Evolutionary conservation across 2,113 vertebrate species (phyloP).

Genomic region (Phaethon lepturus): DNA sequence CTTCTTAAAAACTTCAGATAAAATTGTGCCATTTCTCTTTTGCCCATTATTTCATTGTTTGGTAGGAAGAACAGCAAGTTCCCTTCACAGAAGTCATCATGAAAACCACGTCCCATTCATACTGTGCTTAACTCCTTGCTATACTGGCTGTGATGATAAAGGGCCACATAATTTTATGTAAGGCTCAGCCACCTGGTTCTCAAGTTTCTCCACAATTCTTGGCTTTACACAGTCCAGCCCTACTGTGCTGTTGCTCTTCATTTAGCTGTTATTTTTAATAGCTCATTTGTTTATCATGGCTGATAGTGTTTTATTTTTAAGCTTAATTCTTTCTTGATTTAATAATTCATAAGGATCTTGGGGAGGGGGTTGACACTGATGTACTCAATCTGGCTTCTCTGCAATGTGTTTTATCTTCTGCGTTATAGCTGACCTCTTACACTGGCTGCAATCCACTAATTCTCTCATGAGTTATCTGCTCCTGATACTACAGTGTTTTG

Average conservation of each 20-base stretch:
- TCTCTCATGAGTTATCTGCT: background rate
- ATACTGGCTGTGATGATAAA: background rate
- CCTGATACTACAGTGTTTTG: background rate
- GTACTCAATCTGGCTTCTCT: background rate
- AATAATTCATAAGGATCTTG: background rate
- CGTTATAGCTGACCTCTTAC: background rate
- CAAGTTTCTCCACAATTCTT: background rate
- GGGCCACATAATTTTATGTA: background rate
- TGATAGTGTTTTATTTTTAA: background rate
- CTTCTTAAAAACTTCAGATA: background rate
- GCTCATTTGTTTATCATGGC: background rate
- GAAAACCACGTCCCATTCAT: rapidly evolving
- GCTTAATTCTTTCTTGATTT: background rate
- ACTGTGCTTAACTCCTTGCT: background rate
- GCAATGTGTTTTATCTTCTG: background rate
- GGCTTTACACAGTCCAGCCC: background rate
- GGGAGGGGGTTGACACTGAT: background rate
- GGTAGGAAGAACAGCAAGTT: background rate
- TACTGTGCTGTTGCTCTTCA: background rate
- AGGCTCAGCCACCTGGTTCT: background rate
- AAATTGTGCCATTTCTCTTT: background rate
- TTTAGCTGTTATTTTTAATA: background rate
- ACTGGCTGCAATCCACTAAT: background rate
- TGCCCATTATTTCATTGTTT: background rate
- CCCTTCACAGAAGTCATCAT: background rate